Conservation (phyloP, 2,113 vertebrate genomes). For the Ranitomeya imitator region DNA sequence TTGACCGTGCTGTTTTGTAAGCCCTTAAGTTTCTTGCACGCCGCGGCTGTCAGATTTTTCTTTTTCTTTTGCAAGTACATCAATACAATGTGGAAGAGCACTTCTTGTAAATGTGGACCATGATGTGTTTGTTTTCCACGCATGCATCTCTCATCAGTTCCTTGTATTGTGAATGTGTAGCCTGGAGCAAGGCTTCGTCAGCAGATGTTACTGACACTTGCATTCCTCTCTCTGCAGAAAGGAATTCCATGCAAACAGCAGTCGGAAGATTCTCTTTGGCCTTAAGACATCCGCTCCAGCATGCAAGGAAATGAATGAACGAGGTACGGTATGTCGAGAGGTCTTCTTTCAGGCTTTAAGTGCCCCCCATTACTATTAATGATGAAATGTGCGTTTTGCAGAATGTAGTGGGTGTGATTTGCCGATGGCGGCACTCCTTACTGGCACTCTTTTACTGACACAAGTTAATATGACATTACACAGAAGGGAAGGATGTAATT, state of each 20-base stretch:
- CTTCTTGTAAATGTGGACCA: background rate
- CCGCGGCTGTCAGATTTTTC: background rate
- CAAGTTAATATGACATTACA: background rate
- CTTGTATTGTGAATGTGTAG: slow-evolving; percentile 35
- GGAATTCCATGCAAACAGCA: slow-evolving; percentile 6
- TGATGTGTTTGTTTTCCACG: background rate
- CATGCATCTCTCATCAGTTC: slow-evolving; percentile 20
- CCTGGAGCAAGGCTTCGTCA: slow-evolving; percentile 33
- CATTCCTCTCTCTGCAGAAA: slow-evolving; percentile 54
- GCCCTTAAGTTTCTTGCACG: background rate
- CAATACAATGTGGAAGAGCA: background rate
- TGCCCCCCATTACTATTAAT: background rate
- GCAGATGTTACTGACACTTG: slow-evolving; percentile 40
- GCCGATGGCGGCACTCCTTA: background rate
- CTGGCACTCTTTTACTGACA: no score
- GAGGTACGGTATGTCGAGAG: background rate
- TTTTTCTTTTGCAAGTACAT: background rate
- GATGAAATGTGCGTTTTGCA: background rate
- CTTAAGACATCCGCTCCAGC: background rate
- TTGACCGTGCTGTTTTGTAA: no score
- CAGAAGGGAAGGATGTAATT: slow-evolving; percentile 44
- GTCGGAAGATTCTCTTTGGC: slow-evolving; percentile 16
- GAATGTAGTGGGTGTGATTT: background rate
- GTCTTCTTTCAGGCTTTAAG: background rate
- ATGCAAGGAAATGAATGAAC: slow-evolving; percentile 48